These are phyloP conservation scores for Helarctos malayanus DNA, from an alignment of 2,797 vertebrate genomes.

Conservation along the genomic window DNA sequence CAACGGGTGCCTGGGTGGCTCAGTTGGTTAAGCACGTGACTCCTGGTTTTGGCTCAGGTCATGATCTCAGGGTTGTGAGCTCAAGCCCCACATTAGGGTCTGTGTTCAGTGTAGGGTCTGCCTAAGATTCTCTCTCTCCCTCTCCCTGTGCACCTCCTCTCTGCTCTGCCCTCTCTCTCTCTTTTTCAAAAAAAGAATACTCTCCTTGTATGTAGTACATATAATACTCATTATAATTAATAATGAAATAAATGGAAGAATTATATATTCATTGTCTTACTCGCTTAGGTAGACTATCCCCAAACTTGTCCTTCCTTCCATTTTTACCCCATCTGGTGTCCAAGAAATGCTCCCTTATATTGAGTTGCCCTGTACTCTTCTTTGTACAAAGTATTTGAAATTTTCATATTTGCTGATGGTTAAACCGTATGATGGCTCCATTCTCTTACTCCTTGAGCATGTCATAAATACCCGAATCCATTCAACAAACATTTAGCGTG, in stretches of 20 bases:
- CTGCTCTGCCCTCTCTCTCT: background rate
- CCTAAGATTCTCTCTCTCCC: background rate
- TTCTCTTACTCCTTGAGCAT: background rate
- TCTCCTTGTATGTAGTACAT: background rate
- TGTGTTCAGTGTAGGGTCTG: background rate
- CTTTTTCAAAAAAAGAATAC: background rate
- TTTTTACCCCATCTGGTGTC: background rate
- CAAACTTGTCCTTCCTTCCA: background rate
- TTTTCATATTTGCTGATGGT: background rate
- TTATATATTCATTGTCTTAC: background rate
- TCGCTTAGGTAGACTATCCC: background rate
- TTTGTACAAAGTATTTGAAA: background rate
- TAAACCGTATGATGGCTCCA: background rate
- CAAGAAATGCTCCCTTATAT: background rate
- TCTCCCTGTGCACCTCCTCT: background rate
- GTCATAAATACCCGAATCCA: background rate
- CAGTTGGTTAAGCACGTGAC: background rate
- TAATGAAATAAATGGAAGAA: background rate
- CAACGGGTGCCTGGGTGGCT: too few species aligned
- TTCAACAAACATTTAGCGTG: background rate
- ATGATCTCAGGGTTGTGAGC: background rate
- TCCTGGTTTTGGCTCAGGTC: background rate
- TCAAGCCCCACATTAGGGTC: background rate
- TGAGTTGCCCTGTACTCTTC: background rate
- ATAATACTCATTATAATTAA: background rate